Base-by-base conservation (phyloP, 2,797 vertebrate genomes). In the Gymnopithys bicolor region DNA sequence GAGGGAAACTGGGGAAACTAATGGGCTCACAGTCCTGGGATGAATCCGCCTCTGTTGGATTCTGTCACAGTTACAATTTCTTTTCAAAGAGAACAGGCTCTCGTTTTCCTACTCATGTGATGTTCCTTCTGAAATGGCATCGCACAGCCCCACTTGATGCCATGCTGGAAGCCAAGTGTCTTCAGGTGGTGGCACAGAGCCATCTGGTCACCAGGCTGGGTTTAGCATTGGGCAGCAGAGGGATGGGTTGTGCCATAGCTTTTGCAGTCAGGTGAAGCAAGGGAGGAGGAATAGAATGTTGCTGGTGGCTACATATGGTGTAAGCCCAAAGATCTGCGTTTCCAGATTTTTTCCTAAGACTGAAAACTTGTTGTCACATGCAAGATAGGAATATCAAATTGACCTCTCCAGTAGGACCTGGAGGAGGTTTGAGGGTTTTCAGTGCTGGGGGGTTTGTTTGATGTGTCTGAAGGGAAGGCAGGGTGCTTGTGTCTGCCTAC, bases 91-190 rank as follows among this genome's bases (percentile, higher is more conserved):
- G 66, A 75, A 71, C 35, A 88, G 22, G 22, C 12, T 77, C 4
- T 22, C 7, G 4, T 76, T 77, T 37, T 49, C 46, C 48, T 4
- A 1, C 19, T 84, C 5, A 7, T 0, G 0, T 27, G n/a, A 22
- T 5, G 1, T 74, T 16, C 45, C 10, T 39, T 5, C 5, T 63
- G 79, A 70, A 76, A 67, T 28, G 62, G n/a, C 6, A 3, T 59
- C 0, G 0, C n/a, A 12, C 22, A 39, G 1, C 30, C 17, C 58
- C 2, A 1, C 41, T 19, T 2, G 3, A 39, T 63, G 80, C 69
- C 55, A 1, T 1, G 3, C 46, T 66, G 63, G 58, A 74, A 84
- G 33, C 62, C 69, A 25, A 48, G 25, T 82, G 41, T 51, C 71
- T 81, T 79, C 56, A 43, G 49, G 24, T 2, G 1, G 28, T 19